Percentiles rank a stretch among this genome's conserved stretches.
Conservation (phyloP, 2,888 invertebrate species). For the Drosophila neonasuta region DNA sequence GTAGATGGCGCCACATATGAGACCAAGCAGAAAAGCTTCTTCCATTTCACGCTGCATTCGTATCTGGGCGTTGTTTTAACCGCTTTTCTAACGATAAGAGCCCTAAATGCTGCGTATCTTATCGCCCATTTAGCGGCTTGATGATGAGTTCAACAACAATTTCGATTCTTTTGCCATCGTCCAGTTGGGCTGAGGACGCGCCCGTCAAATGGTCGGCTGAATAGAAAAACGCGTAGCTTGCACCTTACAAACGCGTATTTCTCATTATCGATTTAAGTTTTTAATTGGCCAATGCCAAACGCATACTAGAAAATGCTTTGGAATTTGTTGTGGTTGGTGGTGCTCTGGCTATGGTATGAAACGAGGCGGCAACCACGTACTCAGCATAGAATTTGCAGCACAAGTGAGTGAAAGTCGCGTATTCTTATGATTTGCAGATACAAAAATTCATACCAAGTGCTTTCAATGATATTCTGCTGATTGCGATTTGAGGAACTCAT, state of each 20-base stretch:
- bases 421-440: background rate
- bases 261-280: constrained; percentile 19
- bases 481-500: background rate
- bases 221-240: constrained; percentile 5
- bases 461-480: background rate
- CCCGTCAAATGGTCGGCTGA: constrained; percentile 41
- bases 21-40: constrained; percentile 39
- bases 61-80: constrained; percentile 20
- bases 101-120: constrained; percentile 59
- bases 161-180: constrained; percentile 31
- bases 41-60: constrained; percentile 12
- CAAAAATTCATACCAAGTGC: background rate
- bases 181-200: constrained; percentile 52
- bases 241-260: constrained; percentile 19
- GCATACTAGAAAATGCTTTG: constrained; percentile 60
- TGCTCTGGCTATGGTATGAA: constrained; percentile 57
- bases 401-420: constrained; percentile 54
- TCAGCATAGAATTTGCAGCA: background rate
- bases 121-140: constrained; percentile 59
- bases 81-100: constrained; percentile 53
- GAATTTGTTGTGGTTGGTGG: constrained; percentile 56
- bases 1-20: constrained; percentile 61
- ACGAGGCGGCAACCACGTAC: constrained; percentile 16
- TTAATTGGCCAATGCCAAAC: constrained; percentile 35
- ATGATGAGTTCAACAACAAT: constrained; percentile 52